A percentile compares a stretch with the other conserved stretches of the same genome.
phyloP scores from a whole-genome alignment of 2,888 invertebrate genomes.

The Dicyrtoma fusca region DNA sequence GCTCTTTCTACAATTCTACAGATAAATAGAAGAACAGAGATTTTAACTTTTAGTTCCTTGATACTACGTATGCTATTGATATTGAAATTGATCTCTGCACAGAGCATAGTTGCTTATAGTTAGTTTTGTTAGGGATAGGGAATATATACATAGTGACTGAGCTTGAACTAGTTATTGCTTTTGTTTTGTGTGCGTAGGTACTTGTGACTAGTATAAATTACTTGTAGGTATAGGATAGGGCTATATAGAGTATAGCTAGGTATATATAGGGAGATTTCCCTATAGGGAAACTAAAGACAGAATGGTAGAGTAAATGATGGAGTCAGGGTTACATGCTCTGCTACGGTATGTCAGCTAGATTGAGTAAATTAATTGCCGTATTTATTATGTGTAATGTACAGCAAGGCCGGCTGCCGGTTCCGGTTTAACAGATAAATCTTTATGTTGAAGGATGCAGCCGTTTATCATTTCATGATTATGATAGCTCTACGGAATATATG shows the following conservation, averaged over 20 bases:
- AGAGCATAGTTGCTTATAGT: too few relatives aligned
- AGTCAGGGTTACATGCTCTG: conserved; percentile 1
- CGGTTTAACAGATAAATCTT: conserved; percentile 37
- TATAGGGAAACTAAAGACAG: too few relatives aligned
- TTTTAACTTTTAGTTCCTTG: too few relatives aligned
- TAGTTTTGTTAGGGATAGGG: too few relatives aligned
- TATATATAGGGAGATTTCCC: conserved; percentile 1
- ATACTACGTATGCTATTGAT: too few relatives aligned
- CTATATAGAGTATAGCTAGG: too few relatives aligned
- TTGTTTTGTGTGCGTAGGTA: neutral
- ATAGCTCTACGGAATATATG: neutral
- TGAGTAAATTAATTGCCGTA: conserved; percentile 34
- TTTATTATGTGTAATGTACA: conserved; percentile 37
- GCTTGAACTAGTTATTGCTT: conserved; percentile 1
- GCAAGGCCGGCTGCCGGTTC: conserved; percentile 37
- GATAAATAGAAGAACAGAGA: too few relatives aligned
- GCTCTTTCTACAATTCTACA: too few relatives aligned
- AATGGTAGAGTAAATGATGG: too few relatives aligned
- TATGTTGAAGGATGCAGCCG: conserved; percentile 34
- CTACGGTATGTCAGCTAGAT: conserved; percentile 18
- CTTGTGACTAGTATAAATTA: neutral
- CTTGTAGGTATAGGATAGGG: neutral
- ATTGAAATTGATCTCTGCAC: too few relatives aligned
- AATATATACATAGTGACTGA: too few relatives aligned
- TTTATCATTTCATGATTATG: conserved; percentile 37